These are phyloP conservation scores for Glaucomys volans DNA, from an alignment of 2,113 vertebrate genomes.

Conservation along the genomic window DNA sequence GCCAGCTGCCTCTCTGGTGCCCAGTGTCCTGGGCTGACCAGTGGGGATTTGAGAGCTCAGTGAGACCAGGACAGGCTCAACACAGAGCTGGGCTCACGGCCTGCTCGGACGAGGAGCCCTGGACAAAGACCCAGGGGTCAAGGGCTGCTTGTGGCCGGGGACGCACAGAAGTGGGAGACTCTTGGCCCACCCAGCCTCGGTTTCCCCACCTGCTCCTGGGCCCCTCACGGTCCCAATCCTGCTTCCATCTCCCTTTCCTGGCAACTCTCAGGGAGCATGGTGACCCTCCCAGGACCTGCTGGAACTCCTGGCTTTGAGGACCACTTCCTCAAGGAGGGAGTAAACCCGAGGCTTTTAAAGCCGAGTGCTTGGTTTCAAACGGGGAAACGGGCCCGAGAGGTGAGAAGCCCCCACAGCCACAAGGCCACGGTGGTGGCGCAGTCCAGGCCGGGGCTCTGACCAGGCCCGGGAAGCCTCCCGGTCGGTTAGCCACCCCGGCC, in stretches of 20 bases:
- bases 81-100: fast-evolving
- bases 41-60: not conserved
- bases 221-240: no score
- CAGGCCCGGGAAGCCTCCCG: not conserved
- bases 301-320: no score
- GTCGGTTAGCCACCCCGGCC: not conserved
- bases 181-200: not conserved
- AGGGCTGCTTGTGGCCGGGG: not conserved
- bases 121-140: not conserved
- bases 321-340: no score
- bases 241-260: not conserved
- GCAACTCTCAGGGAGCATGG: no score
- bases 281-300: not conserved
- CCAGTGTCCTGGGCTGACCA: not conserved
- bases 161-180: not conserved
- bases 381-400: not conserved
- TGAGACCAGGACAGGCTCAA: not conserved
- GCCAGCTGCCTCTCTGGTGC: not conserved
- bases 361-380: not conserved
- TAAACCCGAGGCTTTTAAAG: not conserved
- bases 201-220: not conserved
- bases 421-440: not conserved
- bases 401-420: not conserved
- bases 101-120: not conserved
- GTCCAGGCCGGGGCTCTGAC: not conserved